phyloP scores from a whole-genome alignment of 2,797 vertebrate genomes.

The Kryptolebias ocellatus region DNA sequence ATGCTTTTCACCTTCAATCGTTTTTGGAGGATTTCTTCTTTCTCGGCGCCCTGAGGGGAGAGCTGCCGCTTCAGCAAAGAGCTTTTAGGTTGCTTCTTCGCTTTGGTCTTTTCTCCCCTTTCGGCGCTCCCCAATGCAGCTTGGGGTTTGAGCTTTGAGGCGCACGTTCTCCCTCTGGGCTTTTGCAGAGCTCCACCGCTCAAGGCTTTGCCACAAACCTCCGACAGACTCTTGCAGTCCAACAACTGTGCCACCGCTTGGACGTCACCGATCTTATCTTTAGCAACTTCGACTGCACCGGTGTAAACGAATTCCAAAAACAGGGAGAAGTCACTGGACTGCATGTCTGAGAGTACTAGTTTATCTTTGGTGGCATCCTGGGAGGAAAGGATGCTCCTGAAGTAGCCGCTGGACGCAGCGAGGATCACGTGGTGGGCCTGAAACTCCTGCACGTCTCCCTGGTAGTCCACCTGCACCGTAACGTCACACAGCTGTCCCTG shows the following conservation, averaged over 20 bases:
- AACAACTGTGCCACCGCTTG: constrained; percentile 86
- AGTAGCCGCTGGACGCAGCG: constrained; percentile 94
- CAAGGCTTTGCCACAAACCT: constrained; percentile 82
- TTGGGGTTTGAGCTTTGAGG: constrained; percentile 5
- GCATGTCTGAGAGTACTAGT: constrained; percentile 84
- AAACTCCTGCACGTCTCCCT: constrained; percentile 88
- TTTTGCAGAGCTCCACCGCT: constrained; percentile 32
- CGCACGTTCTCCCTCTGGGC: not conserved
- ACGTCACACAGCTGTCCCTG: constrained; percentile 90
- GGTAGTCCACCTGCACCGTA: constrained; percentile 89
- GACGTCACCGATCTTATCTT: constrained; percentile 84
- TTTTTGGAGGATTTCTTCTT: constrained; percentile 33
- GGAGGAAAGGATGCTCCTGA: constrained; percentile 88
- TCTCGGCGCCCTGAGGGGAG: constrained; percentile 57
- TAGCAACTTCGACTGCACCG: constrained; percentile 86
- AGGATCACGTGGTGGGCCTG: constrained; percentile 92
- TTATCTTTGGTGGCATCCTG: constrained; percentile 77
- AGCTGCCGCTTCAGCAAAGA: constrained; percentile 35
- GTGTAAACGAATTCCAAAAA: constrained; percentile 96
- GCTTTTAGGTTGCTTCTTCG: constrained; percentile 32
- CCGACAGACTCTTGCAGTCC: constrained; percentile 87
- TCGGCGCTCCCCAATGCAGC: constrained; percentile 1
- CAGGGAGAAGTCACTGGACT: constrained; percentile 84
- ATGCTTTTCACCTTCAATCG: not conserved
- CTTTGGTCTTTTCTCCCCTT: constrained; percentile 2